Evolutionary conservation across 2,113 vertebrate species (phyloP).

Genomic region (Oenanthe oenanthe): DNA sequence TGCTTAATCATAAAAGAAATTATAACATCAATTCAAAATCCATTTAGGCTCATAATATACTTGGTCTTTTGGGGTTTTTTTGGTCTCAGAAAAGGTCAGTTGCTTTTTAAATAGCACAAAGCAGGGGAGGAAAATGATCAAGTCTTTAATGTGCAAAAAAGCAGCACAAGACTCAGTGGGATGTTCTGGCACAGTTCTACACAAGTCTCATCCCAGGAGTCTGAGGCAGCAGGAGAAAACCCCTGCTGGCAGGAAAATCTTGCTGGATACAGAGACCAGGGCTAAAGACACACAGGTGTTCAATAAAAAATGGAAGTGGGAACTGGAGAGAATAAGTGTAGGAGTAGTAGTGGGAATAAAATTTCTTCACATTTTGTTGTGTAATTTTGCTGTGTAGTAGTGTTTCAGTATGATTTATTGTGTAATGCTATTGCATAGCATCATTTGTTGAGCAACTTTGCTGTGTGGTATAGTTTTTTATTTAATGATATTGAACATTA

Average conservation of each 20-base stretch:
- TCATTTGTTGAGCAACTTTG: slow-evolving; percentile 63
- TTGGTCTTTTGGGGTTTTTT: background rate
- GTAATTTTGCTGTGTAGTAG: slow-evolving; percentile 66
- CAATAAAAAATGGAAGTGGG: background rate
- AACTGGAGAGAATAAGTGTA: slow-evolving; percentile 10
- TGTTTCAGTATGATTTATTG: slow-evolving; percentile 59
- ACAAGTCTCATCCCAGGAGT: background rate
- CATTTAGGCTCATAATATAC: background rate
- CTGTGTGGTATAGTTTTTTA: slow-evolving; percentile 61
- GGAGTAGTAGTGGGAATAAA: slow-evolving; percentile 60
- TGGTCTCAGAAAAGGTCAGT: background rate
- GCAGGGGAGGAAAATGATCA: background rate
- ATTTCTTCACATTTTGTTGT: slow-evolving; percentile 71
- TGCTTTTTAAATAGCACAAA: background rate
- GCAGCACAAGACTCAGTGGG: background rate
- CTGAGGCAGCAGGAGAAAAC: background rate
- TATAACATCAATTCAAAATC: background rate
- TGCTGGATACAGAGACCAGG: background rate
- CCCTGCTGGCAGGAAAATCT: background rate
- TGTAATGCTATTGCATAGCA: slow-evolving; percentile 55
- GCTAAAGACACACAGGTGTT: background rate
- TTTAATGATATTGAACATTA: slow-evolving; percentile 65
- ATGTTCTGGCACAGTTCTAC: background rate
- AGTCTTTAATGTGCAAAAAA: background rate
- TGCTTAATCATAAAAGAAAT: background rate